phyloP scores from a whole-genome alignment of 2,888 invertebrate species.

The Ormyrus rosae region DNA sequence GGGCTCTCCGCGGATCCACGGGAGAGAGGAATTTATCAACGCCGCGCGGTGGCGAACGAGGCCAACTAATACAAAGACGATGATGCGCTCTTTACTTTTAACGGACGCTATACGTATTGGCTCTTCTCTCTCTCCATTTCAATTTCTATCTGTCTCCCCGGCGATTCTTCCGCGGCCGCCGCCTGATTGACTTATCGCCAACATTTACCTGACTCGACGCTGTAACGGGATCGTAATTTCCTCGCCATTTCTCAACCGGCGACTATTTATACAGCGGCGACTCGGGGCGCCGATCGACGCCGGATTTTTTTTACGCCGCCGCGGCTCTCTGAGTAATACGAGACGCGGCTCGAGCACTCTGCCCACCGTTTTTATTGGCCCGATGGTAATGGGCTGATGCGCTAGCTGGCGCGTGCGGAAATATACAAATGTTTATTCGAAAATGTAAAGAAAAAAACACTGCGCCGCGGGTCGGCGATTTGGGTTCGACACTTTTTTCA shows the following conservation, averaged over 20 bases:
- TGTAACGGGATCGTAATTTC: slow-evolving; percentile 45
- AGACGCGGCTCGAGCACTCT: too few relatives aligned
- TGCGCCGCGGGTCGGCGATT: too few relatives aligned
- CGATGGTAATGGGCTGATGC: too few relatives aligned
- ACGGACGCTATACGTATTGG: slow-evolving; percentile 19
- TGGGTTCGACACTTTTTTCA: too few relatives aligned
- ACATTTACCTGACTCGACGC: slow-evolving; percentile 31
- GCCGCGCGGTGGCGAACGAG: background rate
- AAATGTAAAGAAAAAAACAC: too few relatives aligned
- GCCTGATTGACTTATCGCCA: slow-evolving; percentile 46
- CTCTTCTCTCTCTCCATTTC: slow-evolving; percentile 54
- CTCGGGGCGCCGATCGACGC: too few relatives aligned
- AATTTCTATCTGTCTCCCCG: slow-evolving; percentile 46
- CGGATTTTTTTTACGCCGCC: too few relatives aligned
- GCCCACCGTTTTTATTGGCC: too few relatives aligned
- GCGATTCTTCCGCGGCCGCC: slow-evolving; percentile 8
- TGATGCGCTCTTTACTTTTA: slow-evolving; percentile 27
- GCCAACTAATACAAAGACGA: slow-evolving; percentile 38
- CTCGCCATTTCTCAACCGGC: slow-evolving; percentile 29
- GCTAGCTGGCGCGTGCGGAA: too few relatives aligned
- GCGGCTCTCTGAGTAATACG: too few relatives aligned
- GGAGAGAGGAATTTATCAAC: slow-evolving; percentile 37
- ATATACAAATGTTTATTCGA: too few relatives aligned
- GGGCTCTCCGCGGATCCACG: too few relatives aligned
- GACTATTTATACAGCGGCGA: slow-evolving; percentile 11